A percentile compares a stretch with the other conserved stretches of the same genome.
These are phyloP conservation scores for Galago senegalensis DNA, from an alignment of 2,797 vertebrate species.

Conservation along the genomic window DNA sequence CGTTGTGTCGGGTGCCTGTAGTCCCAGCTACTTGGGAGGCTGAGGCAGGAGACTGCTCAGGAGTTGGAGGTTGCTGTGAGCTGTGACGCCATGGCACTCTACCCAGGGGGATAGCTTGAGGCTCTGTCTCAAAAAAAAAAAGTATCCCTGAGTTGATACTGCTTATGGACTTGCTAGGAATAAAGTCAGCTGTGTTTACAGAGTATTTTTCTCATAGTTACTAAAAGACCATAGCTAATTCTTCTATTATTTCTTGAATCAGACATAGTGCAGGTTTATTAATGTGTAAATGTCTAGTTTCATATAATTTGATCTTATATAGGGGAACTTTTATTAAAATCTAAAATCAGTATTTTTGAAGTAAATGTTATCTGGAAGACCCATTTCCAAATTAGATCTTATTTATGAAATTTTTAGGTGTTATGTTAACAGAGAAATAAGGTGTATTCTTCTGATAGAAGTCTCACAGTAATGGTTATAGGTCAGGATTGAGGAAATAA, in stretches of 20 bases:
- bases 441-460: neutral
- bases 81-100: no score
- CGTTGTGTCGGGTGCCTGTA: no score
- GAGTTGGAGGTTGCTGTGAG: no score
- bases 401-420: slow-evolving; percentile 15
- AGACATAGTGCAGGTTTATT: neutral
- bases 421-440: slow-evolving; percentile 37
- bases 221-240: slow-evolving; percentile 12
- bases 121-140: neutral
- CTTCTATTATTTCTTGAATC: slow-evolving; percentile 34
- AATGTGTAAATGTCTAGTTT: slow-evolving; percentile 37
- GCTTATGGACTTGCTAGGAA: neutral
- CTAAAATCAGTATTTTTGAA: neutral
- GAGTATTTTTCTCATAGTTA: neutral
- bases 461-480: slow-evolving; percentile 11
- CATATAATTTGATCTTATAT: neutral
- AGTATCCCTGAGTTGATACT: neutral
- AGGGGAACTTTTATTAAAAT: neutral
- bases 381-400: slow-evolving; percentile 2
- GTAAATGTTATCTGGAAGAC: neutral
- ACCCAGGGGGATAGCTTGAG: no score
- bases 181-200: neutral
- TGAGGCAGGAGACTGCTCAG: no score
- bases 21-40: no score
- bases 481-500: neutral